phyloP scores from a whole-genome alignment of 2,113 vertebrate species.

The Alosa alosa region DNA sequence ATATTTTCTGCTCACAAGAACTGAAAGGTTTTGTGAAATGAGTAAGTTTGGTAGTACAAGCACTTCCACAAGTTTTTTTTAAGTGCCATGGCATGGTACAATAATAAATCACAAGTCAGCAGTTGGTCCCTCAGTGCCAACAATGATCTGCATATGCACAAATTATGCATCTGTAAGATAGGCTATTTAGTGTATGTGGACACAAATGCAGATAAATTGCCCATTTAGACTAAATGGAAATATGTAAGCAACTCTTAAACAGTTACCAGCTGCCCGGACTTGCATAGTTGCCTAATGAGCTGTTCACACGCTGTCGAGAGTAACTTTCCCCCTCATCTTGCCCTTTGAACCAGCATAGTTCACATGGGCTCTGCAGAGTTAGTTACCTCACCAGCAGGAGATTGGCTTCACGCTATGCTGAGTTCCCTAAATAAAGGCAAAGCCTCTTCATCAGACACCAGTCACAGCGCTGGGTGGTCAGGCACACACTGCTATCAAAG shows the following conservation, averaged over 20 bases:
- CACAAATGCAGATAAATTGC: constrained; percentile 4
- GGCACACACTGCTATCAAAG: not conserved
- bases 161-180: not conserved
- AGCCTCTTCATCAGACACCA: not conserved
- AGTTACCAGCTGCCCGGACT: not conserved
- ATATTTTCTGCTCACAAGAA: not conserved
- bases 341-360: not conserved
- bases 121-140: not conserved
- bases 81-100: not conserved
- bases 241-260: not conserved
- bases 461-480: not conserved
- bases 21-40: not conserved
- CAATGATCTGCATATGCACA: not conserved
- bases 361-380: not conserved
- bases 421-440: not conserved
- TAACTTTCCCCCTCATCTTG: not conserved
- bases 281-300: not conserved
- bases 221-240: not conserved
- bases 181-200: too few relatives aligned
- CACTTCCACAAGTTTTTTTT: not conserved
- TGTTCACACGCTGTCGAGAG: not conserved
- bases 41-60: not conserved
- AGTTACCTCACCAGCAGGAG: not conserved
- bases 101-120: constrained; percentile 7
- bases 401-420: not conserved